phyloP scores from a whole-genome alignment of 2,797 vertebrate genomes.

The Choloepus didactylus region DNA sequence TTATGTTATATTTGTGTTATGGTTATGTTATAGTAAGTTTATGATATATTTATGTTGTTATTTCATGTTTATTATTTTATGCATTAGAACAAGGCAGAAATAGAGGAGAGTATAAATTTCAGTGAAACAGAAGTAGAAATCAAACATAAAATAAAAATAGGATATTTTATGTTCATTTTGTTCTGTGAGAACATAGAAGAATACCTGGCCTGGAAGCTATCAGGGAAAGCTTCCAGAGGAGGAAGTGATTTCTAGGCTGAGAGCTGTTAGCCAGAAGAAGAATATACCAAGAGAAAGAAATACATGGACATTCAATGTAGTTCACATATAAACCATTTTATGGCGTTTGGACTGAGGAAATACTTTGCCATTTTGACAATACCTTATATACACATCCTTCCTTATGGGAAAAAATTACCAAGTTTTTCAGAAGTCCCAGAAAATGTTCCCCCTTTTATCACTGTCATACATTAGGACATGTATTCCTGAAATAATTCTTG shows the following conservation, averaged over 20 bases:
- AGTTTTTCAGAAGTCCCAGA: not conserved
- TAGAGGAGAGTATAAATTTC: not conserved
- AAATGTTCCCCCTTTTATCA: not conserved
- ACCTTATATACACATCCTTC: not conserved
- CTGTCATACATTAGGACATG: not conserved
- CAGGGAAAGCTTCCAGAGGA: not conserved
- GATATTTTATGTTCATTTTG: not conserved
- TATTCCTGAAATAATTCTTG: conserved; percentile 18
- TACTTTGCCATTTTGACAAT: conserved; percentile 7
- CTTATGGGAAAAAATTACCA: not conserved
- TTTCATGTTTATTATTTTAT: no score
- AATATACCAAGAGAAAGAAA: conserved; percentile 3
- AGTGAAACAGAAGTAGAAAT: not conserved
- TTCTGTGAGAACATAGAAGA: not conserved
- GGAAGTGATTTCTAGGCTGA: not conserved
- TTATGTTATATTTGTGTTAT: no score
- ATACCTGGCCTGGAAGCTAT: not conserved
- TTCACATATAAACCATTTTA: not conserved
- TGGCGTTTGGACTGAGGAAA: not conserved
- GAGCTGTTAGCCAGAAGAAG: not conserved
- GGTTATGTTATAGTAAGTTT: no score
- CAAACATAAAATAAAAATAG: conserved; percentile 13
- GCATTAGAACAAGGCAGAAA: not conserved
- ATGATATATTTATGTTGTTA: no score
- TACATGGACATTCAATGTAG: not conserved